phyloP scores from a whole-genome alignment of 2,888 invertebrate genomes.

The Eupithecia tripunctaria region DNA sequence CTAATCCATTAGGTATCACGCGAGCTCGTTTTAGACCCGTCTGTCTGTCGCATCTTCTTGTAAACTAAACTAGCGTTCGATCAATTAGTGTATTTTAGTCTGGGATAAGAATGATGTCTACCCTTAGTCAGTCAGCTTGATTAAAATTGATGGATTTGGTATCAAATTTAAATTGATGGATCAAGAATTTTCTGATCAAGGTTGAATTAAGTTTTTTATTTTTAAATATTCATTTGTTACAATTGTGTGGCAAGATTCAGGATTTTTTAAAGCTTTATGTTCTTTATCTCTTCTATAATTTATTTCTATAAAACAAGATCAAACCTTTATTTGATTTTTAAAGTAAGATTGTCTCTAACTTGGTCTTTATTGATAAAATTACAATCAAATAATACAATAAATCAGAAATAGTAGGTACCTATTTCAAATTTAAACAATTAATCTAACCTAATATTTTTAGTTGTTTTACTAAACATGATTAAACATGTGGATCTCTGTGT shows the following conservation, averaged over 20 bases:
- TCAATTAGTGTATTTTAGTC: conserved; percentile 32
- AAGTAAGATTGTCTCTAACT: no score
- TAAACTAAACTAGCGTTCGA: conserved; percentile 16
- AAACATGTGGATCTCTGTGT: no score
- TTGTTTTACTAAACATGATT: no score
- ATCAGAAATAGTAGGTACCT: no score
- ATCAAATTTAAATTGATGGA: conserved; percentile 12
- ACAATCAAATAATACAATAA: no score
- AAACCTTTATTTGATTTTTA: neutral
- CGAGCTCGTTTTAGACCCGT: conserved; percentile 39
- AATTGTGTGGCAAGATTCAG: neutral
- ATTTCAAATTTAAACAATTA: no score
- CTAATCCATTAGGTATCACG: conserved; percentile 47
- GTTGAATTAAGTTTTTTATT: neutral
- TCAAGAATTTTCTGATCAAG: neutral
- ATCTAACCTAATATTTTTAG: no score
- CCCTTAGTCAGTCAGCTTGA: conserved; percentile 9
- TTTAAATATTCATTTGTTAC: neutral
- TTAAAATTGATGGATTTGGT: conserved; percentile 2
- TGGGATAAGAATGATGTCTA: conserved; percentile 22
- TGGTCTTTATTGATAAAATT: no score
- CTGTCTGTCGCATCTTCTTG: conserved; percentile 24
- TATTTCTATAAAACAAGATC: neutral
- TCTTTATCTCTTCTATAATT: neutral
- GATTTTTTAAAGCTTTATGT: neutral